Evolutionary conservation across 1,140 invertebrate species (phyloP).

Genomic region (Drosophila willistoni): DNA sequence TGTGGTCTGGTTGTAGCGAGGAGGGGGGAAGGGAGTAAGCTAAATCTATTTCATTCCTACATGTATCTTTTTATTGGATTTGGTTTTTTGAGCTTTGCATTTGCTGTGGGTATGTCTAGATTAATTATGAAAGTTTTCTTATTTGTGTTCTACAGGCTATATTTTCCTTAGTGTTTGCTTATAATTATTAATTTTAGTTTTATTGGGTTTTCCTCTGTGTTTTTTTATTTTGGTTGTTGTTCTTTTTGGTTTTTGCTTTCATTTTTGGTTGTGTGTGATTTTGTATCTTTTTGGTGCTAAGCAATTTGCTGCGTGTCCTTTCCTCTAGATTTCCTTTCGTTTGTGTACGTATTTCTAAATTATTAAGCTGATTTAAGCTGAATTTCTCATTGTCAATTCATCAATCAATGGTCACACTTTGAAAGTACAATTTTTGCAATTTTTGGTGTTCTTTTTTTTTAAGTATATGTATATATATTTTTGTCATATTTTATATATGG

Average conservation of each 20-base stretch:
- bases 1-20: neutral
- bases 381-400: neutral
- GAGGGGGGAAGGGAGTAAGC: neutral
- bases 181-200: slow-evolving; percentile 6
- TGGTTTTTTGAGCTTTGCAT: slow-evolving; percentile 16
- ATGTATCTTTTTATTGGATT: slow-evolving; percentile 40
- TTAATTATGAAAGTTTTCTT: neutral
- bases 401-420: slow-evolving; percentile 19
- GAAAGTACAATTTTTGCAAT: slow-evolving; percentile 17
- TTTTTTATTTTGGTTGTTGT: slow-evolving; percentile 31
- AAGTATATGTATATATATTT: too few relatives aligned
- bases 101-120: slow-evolving; percentile 4
- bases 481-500: slow-evolving; percentile 39
- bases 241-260: slow-evolving; percentile 52
- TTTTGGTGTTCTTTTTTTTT: slow-evolving; percentile 16
- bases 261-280: slow-evolving; percentile 55
- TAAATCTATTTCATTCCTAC: slow-evolving; percentile 19
- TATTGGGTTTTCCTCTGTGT: slow-evolving; percentile 13
- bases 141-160: neutral
- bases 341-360: slow-evolving; percentile 11
- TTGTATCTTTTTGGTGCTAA: slow-evolving; percentile 78
- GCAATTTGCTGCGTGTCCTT: slow-evolving; percentile 73
- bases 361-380: slow-evolving; percentile 51
- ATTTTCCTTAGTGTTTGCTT: slow-evolving; percentile 2
- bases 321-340: slow-evolving; percentile 43